Base-by-base conservation (phyloP, 2,797 vertebrate genomes). In the Gadopsis bispinosus region DNA sequence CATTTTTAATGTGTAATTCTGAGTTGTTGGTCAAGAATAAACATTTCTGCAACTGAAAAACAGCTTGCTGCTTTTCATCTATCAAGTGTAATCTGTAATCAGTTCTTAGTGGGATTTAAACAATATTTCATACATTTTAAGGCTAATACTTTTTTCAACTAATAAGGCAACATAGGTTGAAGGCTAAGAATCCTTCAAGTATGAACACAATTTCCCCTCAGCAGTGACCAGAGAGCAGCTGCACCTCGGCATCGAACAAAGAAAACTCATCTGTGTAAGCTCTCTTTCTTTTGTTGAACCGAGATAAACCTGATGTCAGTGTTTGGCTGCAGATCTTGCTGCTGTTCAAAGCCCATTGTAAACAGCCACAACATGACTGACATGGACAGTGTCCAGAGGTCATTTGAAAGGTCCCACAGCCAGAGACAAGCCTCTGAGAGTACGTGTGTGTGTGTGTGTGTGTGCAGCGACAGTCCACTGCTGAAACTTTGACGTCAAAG, bases 321-420 rank as follows among this genome's bases (percentile, higher is more conserved):
- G 10, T 74, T 54, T 61, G 47, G 4, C 50, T 19, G 31, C 37
- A 54, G 59, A 14, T 75, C 48, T 67, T 13, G 12, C 43, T 47
- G 45, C 65, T 60, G 17, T 59, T 69, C 20, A 41, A 33, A 54
- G 65, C 33, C 19, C 12, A 11, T 11, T 26, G 33, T 31, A 54
- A 64, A 33, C 65, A 65, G 68, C 56, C 29, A 14, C 41, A 68
- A 73, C 70, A n/a, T 84, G 84, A 91, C 71, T 85, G 90, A 87
- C 86, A 31, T 58, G 80, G 80, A 78, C 85, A 84, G 75, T 81
- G 81, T 83, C 64, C 75, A 5, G 65, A 53, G 74, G 85, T 85
- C 81, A 64, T 74, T 29, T 16, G 29, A 88, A 75, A 88, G 90
- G 90, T 90, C 91, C 83, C 75, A 69, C 67, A 50, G 69, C 72